Evolutionary conservation across 1,140 invertebrate species (phyloP).

Genomic region (Portunus trituberculatus): DNA sequence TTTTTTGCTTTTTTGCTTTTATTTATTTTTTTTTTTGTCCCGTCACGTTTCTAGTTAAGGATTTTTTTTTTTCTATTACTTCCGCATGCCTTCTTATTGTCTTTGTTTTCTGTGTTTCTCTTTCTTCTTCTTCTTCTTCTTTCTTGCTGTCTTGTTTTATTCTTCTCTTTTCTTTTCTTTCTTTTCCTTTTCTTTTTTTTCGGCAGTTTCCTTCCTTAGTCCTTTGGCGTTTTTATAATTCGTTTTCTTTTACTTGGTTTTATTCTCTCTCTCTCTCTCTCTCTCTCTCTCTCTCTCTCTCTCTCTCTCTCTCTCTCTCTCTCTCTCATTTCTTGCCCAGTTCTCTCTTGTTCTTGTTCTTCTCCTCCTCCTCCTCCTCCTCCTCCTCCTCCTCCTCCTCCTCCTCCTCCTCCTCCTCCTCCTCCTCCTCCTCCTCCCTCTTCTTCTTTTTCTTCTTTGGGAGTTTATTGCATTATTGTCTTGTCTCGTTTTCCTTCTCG

Average conservation of each 20-base stretch:
- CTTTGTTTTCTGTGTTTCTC: no score
- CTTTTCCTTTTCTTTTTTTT: background rate
- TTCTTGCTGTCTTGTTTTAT: background rate
- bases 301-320: no score
- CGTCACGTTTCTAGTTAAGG: no score
- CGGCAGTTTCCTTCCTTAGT: background rate
- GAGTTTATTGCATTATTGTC: background rate
- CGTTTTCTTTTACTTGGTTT: background rate
- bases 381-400: no score
- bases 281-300: no score
- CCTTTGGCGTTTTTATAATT: background rate
- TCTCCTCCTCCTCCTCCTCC: no score
- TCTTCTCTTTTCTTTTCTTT: background rate
- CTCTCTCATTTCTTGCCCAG: background rate
- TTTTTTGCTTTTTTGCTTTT: no score
- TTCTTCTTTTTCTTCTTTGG: background rate
- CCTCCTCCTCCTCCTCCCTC: no score
- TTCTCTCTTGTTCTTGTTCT: background rate
- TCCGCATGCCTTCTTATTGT: no score
- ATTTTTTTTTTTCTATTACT: no score
- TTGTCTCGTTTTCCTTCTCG: background rate
- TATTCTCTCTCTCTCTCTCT: slow-evolving; percentile 8
- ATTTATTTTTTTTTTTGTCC: no score
- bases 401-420: no score
- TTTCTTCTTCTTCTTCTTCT: background rate